A percentile compares a stretch with the other conserved stretches of the same genome.
phyloP scores from a whole-genome alignment of 2,113 vertebrate species.

The Antechinus flavipes region DNA sequence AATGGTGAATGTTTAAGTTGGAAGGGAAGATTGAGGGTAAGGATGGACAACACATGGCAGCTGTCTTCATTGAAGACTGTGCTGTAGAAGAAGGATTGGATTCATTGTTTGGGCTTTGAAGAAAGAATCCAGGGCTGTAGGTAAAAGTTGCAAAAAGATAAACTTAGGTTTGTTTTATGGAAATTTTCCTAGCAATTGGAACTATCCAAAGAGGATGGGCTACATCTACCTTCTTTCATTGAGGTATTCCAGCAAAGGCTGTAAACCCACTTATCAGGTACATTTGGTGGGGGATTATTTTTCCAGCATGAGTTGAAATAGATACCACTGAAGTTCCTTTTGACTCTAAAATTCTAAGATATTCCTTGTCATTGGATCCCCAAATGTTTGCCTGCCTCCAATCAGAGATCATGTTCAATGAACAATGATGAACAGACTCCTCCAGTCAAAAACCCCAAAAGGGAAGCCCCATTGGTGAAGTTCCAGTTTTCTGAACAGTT shows the following conservation, averaged over 20 bases:
- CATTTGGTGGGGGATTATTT: background rate
- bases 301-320: background rate
- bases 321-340: background rate
- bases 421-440: background rate
- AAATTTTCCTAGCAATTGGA: background rate
- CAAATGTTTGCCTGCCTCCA: background rate
- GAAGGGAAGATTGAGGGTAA: background rate
- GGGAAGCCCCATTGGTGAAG: background rate
- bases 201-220: background rate
- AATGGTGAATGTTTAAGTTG: background rate
- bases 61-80: background rate
- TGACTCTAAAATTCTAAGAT: background rate
- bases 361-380: background rate
- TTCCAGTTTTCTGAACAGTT: background rate
- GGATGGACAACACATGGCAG: background rate
- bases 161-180: background rate
- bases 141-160: background rate
- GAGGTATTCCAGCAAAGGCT: background rate
- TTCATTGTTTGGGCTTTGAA: background rate
- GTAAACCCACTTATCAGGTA: background rate
- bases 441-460: background rate
- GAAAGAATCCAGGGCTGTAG: background rate
- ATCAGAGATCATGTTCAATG: background rate
- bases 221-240: background rate
- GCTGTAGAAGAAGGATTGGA: background rate